Percentiles rank a stretch among this genome's conserved stretches.
Conservation (phyloP, 2,113 vertebrate genomes). For the Hymenochirus boettgeri region DNA sequence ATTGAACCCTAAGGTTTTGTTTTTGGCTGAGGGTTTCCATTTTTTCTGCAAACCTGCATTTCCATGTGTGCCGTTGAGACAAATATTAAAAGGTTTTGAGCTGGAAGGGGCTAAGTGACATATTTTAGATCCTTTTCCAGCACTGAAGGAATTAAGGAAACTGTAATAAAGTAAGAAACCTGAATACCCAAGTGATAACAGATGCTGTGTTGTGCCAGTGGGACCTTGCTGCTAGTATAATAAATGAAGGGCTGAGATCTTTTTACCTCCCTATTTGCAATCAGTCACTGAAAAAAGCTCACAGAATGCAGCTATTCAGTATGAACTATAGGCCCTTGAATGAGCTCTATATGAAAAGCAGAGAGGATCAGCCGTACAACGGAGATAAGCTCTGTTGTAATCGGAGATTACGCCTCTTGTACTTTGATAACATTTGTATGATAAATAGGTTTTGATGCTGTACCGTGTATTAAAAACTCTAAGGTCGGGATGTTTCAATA, state of each 20-base stretch:
- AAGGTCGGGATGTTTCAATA: constrained; percentile 25
- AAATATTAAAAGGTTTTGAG: constrained; percentile 1
- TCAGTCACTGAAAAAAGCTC: constrained; percentile 24
- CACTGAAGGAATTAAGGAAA: constrained; percentile 19
- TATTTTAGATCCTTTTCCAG: constrained; percentile 15
- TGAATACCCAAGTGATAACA: constrained; percentile 36
- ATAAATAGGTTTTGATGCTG: constrained; percentile 36
- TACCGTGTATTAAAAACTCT: constrained; percentile 26
- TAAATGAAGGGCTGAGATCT: constrained; percentile 38
- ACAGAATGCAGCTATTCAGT: constrained; percentile 30
- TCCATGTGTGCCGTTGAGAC: not conserved
- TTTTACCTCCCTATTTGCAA: constrained; percentile 40
- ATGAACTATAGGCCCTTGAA: constrained; percentile 31
- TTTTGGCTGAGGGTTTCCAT: too few relatives aligned
- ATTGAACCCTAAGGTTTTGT: too few relatives aligned
- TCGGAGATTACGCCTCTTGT: constrained; percentile 40
- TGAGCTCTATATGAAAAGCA: constrained; percentile 23
- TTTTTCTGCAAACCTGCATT: too few relatives aligned
- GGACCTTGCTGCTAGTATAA: constrained; percentile 33
- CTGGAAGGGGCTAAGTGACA: not conserved
- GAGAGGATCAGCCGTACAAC: constrained; percentile 21
- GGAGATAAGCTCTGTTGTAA: constrained; percentile 39
- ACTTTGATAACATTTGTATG: constrained; percentile 42
- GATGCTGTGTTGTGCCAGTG: constrained; percentile 36
- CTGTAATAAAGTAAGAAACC: constrained; percentile 15